Evolutionary conservation across 2,113 vertebrate genomes (phyloP).

Genomic region (Etheostoma cragini): DNA sequence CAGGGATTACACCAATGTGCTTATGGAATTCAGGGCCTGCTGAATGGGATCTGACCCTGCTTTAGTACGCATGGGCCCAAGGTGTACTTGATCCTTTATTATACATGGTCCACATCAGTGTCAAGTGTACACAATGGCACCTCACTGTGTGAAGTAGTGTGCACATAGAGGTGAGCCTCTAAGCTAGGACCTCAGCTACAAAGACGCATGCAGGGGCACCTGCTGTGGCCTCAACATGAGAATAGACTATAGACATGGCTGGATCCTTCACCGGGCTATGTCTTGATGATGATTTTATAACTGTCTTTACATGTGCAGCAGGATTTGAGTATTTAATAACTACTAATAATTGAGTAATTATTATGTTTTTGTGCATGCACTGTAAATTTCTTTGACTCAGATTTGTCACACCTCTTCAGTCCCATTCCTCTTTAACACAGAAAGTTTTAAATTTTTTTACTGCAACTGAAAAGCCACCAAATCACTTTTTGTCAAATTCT

Average conservation of each 20-base stretch:
- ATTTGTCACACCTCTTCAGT: neutral
- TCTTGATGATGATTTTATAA: neutral
- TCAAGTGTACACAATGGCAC: constrained; percentile 26
- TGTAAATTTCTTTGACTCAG: neutral
- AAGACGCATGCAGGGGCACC: neutral
- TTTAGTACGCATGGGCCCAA: constrained; percentile 74
- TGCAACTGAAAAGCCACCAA: neutral
- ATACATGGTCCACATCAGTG: constrained; percentile 51
- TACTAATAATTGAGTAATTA: too few species aligned
- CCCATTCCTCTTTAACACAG: neutral
- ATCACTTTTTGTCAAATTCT: neutral
- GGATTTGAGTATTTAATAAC: neutral
- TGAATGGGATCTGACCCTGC: constrained; percentile 77
- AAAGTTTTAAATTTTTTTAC: neutral
- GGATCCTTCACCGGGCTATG: neutral
- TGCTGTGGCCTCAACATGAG: neutral
- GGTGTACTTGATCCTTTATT: constrained; percentile 66
- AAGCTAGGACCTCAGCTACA: neutral
- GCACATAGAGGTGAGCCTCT: neutral
- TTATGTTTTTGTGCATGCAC: neutral
- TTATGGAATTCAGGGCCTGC: constrained; percentile 83
- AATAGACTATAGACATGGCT: neutral
- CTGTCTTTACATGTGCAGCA: neutral
- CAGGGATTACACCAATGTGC: constrained; percentile 87
- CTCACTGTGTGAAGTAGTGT: constrained; percentile 20